Percentiles rank a stretch among this genome's conserved stretches.
Conservation (phyloP, 2,888 invertebrate genomes). For the Amaurobius ferox region DNA sequence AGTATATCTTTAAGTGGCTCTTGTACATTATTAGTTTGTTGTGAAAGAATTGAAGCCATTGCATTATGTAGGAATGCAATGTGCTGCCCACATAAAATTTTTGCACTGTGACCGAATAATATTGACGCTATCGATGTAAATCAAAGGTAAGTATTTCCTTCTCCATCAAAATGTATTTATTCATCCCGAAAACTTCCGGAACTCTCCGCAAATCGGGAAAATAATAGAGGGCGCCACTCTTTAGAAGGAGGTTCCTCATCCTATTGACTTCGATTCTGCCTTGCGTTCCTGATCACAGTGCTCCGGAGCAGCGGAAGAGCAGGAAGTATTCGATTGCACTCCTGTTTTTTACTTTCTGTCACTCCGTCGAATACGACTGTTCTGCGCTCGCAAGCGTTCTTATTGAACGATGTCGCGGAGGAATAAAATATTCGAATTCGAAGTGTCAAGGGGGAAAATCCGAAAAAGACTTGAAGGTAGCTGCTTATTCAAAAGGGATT, state of each 20-base stretch:
- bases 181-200: neutral
- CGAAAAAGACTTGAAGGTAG: neutral
- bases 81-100: no score
- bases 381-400: neutral
- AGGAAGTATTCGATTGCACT: neutral
- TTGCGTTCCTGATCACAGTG: neutral
- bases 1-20: no score
- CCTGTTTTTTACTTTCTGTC: neutral
- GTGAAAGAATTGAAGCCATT: no score
- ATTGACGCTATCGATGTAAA: no score
- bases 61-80: no score
- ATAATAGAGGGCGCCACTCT: constrained; percentile 1
- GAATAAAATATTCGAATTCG: constrained; percentile 5
- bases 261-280: neutral
- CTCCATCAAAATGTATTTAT: no score
- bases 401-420: constrained; percentile 3
- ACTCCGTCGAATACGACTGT: neutral
- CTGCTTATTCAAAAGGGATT: neutral
- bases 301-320: neutral
- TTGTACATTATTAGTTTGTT: no score
- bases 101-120: no score
- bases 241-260: neutral
- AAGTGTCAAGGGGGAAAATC: neutral
- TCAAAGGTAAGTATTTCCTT: no score
- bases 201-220: neutral